Evolutionary conservation across 1,140 invertebrate genomes (phyloP).

Genomic region (Pentalonia nigronervosa): DNA sequence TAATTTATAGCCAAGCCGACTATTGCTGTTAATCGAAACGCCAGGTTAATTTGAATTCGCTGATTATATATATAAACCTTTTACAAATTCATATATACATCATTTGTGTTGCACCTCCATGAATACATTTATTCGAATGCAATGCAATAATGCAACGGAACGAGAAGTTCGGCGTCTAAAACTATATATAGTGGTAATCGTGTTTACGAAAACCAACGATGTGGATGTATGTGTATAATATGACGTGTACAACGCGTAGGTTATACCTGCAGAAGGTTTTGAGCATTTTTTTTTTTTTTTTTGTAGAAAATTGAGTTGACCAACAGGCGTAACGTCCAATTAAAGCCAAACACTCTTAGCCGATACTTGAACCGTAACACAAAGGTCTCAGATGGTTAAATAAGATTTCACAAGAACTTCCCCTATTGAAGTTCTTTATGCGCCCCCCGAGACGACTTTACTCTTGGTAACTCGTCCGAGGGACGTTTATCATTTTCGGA

Average conservation of each 20-base stretch:
- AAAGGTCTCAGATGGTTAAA: slow-evolving; percentile 45
- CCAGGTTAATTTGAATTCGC: slow-evolving; percentile 39
- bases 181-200: background rate
- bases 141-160: background rate
- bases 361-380: slow-evolving; percentile 35
- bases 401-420: slow-evolving; percentile 45
- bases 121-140: background rate
- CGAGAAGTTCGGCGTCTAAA: background rate
- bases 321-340: slow-evolving; percentile 51
- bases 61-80: background rate
- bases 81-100: background rate
- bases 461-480: background rate
- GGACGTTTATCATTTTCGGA: slow-evolving; percentile 39
- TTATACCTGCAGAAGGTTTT: background rate
- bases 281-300: background rate
- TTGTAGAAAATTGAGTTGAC: slow-evolving; percentile 42
- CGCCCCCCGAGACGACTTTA: slow-evolving; percentile 22
- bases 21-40: slow-evolving; percentile 22
- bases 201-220: background rate
- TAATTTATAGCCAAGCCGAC: slow-evolving; percentile 27
- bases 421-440: slow-evolving; percentile 37
- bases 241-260: no score
- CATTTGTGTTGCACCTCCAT: background rate
- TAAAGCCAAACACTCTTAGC: slow-evolving; percentile 16
- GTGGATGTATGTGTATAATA: background rate